Evolutionary conservation across 1,140 invertebrate genomes (phyloP), one percentile per base, ranked within the genome.

Genomic region (Caenorhabditis remanei): DNA sequence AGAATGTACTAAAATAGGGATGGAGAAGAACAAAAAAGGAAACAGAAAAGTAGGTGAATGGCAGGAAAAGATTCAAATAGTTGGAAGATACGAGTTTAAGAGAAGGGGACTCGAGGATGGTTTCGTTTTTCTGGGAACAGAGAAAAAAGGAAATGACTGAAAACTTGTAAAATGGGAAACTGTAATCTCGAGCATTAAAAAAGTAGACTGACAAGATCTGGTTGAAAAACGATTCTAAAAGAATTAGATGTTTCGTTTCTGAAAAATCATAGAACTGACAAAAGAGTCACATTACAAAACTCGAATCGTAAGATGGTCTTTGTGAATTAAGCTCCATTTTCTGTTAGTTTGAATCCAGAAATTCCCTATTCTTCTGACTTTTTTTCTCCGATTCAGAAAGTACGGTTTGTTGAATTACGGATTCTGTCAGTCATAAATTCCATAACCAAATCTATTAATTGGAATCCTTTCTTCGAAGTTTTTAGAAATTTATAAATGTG

Each of bases 1-100:
- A 79, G 71, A 79, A 79, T 79, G 46, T 79, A 79, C 71, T 79
- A 79, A 79, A 79, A 79, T 79, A 79, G 71, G n/a, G 46, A 41
- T 48, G 40, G 14, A 32, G 19, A 24, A 21, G n/a, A 50, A 50
- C 46, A 53, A 53, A 79, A 79, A 53, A 53, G 21, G 11, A 14
- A 53, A 6, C 16, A 50, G n/a, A 9, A 79, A 24, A 43, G 71
- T 16, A 79, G 41, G 41, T 43, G 65, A 43, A 9, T 65, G 21
- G 61, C 16, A 6, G 46, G 13, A 19, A 43, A 7, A 16, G 40
- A 71, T 71, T 43, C 19, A 1, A n/a, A 43, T 46, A 8, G 16
- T 8, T n/a, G 2, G 19, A 16, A n/a, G 56, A n/a, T 58, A 19
- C 13, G 14, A 0, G 6, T 6, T 58, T n/a, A 1, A 8, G 21